Conservation (phyloP, 2,113 vertebrate species). For the Camelus dromedarius region DNA sequence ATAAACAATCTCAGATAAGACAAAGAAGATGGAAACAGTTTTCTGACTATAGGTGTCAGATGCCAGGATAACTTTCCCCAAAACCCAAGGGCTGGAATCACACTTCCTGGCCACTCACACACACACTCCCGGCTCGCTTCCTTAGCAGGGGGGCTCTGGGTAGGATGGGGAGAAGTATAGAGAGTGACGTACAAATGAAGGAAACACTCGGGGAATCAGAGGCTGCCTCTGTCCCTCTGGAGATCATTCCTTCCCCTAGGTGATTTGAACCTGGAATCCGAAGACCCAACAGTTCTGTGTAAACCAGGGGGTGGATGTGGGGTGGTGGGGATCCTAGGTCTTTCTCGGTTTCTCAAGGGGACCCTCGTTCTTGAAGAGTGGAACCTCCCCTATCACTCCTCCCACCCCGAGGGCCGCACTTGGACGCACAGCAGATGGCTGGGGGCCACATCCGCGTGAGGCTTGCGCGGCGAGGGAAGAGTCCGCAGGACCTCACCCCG, state of each 20-base stretch:
- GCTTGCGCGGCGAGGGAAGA: background rate
- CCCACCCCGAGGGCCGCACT: background rate
- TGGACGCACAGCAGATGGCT: background rate
- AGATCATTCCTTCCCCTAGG: no score
- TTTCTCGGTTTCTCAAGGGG: background rate
- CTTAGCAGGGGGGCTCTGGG: background rate
- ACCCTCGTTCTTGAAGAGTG: background rate
- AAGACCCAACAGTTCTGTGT: background rate
- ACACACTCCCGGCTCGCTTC: background rate
- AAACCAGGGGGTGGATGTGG: fast-evolving
- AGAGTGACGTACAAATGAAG: background rate
- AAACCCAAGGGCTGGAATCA: background rate
- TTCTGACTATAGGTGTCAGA: background rate
- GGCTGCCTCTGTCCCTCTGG: background rate
- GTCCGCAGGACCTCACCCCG: background rate
- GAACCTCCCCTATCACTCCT: background rate
- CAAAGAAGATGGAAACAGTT: background rate
- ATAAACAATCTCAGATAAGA: background rate
- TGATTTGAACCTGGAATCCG: background rate
- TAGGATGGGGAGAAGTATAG: fast-evolving
- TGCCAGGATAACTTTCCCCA: background rate
- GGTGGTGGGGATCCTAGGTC: background rate
- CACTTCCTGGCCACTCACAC: background rate
- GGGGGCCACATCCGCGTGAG: background rate
- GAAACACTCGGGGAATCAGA: background rate